These are phyloP conservation scores for Schlechtendalia chinensis DNA, from an alignment of 1,140 invertebrate genomes.

Conservation along the genomic window DNA sequence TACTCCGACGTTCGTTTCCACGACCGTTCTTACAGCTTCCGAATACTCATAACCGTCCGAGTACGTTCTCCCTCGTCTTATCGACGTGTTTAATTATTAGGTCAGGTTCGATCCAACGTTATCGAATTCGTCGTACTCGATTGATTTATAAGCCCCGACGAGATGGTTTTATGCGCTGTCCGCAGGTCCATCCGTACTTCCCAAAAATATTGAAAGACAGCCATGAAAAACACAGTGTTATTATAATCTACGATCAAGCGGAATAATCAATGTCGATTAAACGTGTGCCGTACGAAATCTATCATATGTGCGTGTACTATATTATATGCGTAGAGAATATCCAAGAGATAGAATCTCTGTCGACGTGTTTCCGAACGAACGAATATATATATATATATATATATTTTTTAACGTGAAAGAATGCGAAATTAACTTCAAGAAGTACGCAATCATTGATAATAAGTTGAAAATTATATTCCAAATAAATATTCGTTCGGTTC, in stretches of 20 bases:
- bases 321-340: not conserved
- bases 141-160: not conserved
- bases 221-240: not conserved
- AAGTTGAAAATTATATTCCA: too few species aligned
- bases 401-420: too few species aligned
- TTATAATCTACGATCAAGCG: not conserved
- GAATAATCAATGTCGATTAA: not conserved
- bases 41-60: too few species aligned
- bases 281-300: not conserved
- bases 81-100: too few species aligned
- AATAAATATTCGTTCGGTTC: not conserved
- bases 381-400: too few species aligned
- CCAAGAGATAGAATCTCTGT: not conserved
- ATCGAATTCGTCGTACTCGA: not conserved
- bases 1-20: too few species aligned
- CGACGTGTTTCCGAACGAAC: too few species aligned
- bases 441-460: too few species aligned
- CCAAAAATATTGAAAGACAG: not conserved
- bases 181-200: not conserved
- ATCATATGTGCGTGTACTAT: not conserved
- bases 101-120: too few species aligned
- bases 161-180: not conserved
- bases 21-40: too few species aligned
- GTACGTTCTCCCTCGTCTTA: too few species aligned
- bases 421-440: too few species aligned